Conservation (phyloP, 1,140 invertebrate genomes). For the Xylocopa sonorina region DNA sequence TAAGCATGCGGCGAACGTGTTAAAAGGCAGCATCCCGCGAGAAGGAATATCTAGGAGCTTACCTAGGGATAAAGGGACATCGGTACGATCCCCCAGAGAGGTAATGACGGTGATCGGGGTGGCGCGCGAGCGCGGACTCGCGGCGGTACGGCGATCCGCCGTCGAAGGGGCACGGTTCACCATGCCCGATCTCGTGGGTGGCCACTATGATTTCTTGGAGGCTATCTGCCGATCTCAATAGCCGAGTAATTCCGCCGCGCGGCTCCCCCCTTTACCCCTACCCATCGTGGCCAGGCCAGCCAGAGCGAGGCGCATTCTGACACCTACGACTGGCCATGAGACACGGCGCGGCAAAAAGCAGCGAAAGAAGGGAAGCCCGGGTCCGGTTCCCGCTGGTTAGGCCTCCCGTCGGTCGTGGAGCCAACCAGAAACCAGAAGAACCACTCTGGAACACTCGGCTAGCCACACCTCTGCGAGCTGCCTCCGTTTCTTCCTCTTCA, state of each 20-base stretch:
- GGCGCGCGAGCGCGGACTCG: not conserved
- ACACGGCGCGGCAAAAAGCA: conserved; percentile 63
- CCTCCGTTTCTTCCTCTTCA: conserved; percentile 59
- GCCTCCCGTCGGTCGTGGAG: conserved; percentile 78
- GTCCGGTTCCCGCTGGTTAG: conserved; percentile 74
- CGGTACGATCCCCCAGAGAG: not conserved
- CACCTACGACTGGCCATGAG: conserved; percentile 77
- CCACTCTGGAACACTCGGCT: conserved; percentile 76
- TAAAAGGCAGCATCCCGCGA: too few species aligned
- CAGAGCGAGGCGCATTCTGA: conserved; percentile 76
- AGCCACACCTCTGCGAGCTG: conserved; percentile 80
- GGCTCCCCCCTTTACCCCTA: conserved; percentile 35
- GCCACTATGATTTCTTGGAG: conserved; percentile 79
- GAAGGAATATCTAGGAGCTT: too few species aligned
- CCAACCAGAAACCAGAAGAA: conserved; percentile 81
- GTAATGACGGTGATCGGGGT: conserved; percentile 2
- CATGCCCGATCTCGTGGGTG: conserved; percentile 76
- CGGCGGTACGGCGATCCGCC: conserved; percentile 9
- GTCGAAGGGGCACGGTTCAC: conserved; percentile 31
- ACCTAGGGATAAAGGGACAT: too few species aligned
- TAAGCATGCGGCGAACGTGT: too few species aligned
- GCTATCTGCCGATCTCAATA: conserved; percentile 79
- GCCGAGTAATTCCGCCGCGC: conserved; percentile 78
- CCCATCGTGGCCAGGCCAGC: conserved; percentile 41
- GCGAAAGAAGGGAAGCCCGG: conserved; percentile 59